Percentiles rank a stretch among this genome's conserved stretches.
phyloP scores from a whole-genome alignment of 2,113 vertebrate genomes.

The Dinomys branickii region DNA sequence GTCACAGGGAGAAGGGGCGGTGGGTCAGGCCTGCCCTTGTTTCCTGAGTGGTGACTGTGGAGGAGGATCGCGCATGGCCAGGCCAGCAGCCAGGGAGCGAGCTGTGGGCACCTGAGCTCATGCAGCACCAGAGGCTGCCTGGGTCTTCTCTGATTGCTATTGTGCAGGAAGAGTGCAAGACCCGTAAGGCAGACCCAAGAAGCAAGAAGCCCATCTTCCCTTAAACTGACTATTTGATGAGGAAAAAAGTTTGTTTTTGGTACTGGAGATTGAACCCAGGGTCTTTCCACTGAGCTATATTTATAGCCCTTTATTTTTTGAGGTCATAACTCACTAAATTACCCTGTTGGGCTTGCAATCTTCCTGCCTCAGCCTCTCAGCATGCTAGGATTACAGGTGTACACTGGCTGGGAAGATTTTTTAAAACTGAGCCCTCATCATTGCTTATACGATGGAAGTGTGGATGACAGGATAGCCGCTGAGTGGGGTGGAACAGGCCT shows the following conservation, averaged over 20 bases:
- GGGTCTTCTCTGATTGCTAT: neutral
- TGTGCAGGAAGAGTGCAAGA: neutral
- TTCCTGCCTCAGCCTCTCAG: neutral
- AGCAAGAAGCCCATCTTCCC: neutral
- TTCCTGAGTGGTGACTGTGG: accelerated
- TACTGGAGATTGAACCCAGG: neutral
- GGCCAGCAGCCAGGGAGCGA: neutral
- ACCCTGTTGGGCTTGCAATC: neutral
- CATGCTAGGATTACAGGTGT: neutral
- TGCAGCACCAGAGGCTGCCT: neutral
- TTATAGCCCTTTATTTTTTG: neutral
- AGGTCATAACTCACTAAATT: neutral
- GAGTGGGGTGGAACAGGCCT: neutral
- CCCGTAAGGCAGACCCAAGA: neutral
- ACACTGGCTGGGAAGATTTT: neutral
- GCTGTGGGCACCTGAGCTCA: neutral
- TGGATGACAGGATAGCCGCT: accelerated
- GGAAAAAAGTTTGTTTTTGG: neutral
- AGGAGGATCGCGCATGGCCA: neutral
- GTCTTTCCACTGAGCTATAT: neutral
- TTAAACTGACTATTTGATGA: neutral
- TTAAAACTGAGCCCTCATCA: neutral
- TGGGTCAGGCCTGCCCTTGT: neutral
- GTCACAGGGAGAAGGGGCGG: neutral
- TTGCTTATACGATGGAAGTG: neutral